Conservation (phyloP, 2,797 vertebrate species). For the Megaceryle alcyon region DNA sequence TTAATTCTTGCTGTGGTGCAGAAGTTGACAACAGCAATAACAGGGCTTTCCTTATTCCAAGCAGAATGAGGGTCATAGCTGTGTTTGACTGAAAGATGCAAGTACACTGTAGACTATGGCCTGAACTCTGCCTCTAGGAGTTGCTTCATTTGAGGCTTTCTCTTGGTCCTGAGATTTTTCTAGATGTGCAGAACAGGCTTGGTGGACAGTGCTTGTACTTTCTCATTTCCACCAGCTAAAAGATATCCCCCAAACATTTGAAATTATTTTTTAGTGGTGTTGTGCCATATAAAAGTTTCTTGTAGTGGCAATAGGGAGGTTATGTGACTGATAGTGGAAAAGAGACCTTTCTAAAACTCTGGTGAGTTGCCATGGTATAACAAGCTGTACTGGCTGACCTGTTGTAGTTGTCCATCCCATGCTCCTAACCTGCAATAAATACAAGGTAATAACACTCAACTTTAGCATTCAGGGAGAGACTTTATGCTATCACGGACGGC, state of each 20-base stretch:
- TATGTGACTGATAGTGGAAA: background rate
- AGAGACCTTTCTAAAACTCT: background rate
- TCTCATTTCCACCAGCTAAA: background rate
- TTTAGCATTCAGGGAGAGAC: background rate
- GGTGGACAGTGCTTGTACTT: background rate
- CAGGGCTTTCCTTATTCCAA: background rate
- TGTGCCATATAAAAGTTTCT: background rate
- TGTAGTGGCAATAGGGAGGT: background rate
- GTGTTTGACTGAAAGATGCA: background rate
- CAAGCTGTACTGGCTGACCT: background rate
- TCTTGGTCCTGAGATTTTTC: background rate
- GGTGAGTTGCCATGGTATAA: background rate
- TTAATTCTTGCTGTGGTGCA: background rate
- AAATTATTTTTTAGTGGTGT: background rate
- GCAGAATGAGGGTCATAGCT: background rate
- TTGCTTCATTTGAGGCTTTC: background rate
- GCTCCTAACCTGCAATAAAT: background rate
- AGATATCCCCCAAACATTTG: background rate
- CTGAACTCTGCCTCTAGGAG: background rate
- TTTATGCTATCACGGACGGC: background rate
- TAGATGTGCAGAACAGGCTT: background rate
- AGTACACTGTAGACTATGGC: background rate
- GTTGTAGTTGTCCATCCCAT: background rate
- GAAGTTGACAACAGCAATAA: background rate
- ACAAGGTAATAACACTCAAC: background rate